Conservation (phyloP, 2,888 invertebrate species). For the Chromoteleia sp. region DNA sequence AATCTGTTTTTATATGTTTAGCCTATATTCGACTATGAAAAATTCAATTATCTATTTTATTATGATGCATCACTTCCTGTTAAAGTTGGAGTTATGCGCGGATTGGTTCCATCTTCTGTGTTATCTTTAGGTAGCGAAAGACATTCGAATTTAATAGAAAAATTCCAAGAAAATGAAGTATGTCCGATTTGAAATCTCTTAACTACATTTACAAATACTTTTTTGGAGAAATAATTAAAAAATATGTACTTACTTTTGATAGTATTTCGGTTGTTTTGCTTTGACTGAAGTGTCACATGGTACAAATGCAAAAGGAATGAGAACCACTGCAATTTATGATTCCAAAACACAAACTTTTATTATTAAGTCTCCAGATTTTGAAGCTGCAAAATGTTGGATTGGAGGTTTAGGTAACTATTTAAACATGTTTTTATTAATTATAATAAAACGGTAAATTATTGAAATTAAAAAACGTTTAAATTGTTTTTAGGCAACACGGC, state of each 20-base stretch:
- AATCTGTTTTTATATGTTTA: conserved; percentile 32
- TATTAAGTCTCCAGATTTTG: conserved; percentile 96
- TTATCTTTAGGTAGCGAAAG: conserved; percentile 85
- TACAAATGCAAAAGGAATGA: conserved; percentile 95
- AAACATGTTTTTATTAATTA: too few species aligned
- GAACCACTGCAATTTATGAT: conserved; percentile 96
- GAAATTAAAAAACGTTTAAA: conserved; percentile 1
- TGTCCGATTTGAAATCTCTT: conserved; percentile 48
- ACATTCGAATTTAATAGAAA: conserved; percentile 82
- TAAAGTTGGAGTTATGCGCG: conserved; percentile 81
- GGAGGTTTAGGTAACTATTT: conserved; percentile 92
- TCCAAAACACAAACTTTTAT: conserved; percentile 91
- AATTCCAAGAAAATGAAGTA: conserved; percentile 81
- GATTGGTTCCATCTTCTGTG: conserved; percentile 85
- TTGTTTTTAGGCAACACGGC: conserved; percentile 87
- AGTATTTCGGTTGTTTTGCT: conserved; percentile 89
- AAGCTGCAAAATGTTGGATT: conserved; percentile 98
- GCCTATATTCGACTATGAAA: conserved; percentile 44
- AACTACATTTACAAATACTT: neutral
- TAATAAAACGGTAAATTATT: too few species aligned
- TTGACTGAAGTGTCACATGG: conserved; percentile 98
- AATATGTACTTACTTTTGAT: too few species aligned
- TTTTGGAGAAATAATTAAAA: too few species aligned
- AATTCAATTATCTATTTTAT: conserved; percentile 77
- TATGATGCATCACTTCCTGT: conserved; percentile 82